phyloP scores from a whole-genome alignment of 1,140 invertebrate genomes.

The Ceratina australensis region DNA sequence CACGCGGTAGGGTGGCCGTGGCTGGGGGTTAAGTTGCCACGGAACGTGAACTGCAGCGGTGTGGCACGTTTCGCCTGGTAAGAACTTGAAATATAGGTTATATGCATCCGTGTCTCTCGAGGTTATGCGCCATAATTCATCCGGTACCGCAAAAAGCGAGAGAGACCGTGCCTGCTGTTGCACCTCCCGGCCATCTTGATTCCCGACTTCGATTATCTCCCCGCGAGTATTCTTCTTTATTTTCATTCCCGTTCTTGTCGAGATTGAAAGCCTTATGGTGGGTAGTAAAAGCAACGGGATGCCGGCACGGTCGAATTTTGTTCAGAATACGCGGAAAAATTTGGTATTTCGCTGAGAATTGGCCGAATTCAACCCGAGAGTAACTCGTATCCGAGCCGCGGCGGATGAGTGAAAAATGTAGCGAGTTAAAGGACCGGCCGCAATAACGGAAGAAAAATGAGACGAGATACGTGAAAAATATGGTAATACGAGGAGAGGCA shows the following conservation, averaged over 20 bases:
- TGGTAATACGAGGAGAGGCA: slow-evolving; percentile 11
- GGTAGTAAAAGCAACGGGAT: too few relatives aligned
- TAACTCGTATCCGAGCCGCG: neutral
- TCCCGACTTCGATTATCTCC: slow-evolving; percentile 31
- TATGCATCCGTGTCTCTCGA: slow-evolving; percentile 56
- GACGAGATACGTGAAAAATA: slow-evolving; percentile 32
- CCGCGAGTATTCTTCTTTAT: neutral
- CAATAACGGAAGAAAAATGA: slow-evolving; percentile 45
- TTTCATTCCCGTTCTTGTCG: neutral
- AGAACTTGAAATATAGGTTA: slow-evolving; percentile 62
- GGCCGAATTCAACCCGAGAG: slow-evolving; percentile 4
- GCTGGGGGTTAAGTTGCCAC: slow-evolving; percentile 29
- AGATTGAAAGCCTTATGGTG: neutral
- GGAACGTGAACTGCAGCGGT: slow-evolving; percentile 20
- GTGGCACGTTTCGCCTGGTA: slow-evolving; percentile 41
- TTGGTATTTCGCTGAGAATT: slow-evolving; percentile 7
- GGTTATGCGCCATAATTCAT: slow-evolving; percentile 64
- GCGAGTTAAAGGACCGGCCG: slow-evolving; percentile 48
- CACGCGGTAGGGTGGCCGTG: neutral
- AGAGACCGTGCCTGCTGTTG: slow-evolving; percentile 36
- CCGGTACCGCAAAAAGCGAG: slow-evolving; percentile 45
- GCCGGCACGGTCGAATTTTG: neutral
- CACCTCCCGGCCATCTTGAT: slow-evolving; percentile 30
- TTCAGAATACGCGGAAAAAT: neutral
- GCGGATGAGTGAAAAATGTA: slow-evolving; percentile 73